A percentile compares a stretch with the other conserved stretches of the same genome.
phyloP scores from a whole-genome alignment of 2,888 invertebrate genomes.

The Caenorhabditis japonica region DNA sequence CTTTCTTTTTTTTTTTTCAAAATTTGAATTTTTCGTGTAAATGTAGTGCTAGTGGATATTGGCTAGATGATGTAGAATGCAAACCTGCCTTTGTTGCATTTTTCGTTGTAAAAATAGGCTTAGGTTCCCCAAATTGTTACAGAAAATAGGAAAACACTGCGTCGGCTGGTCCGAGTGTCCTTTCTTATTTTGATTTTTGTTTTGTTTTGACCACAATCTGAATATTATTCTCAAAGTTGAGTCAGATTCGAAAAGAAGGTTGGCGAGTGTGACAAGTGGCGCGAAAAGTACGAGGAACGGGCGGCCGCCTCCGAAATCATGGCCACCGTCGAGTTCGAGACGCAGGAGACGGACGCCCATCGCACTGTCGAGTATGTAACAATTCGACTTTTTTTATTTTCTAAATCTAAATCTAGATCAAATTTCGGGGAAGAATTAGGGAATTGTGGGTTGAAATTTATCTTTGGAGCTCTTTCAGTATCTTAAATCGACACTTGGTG shows the following conservation, averaged over 20 bases:
- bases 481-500: too few relatives aligned
- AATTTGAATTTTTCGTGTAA: background rate
- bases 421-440: too few relatives aligned
- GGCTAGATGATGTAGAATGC: too few relatives aligned
- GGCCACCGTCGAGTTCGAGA: conserved; percentile 52
- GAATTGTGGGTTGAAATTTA: too few relatives aligned
- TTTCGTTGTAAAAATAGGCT: too few relatives aligned
- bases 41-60: too few relatives aligned
- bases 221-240: background rate
- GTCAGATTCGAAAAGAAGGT: conserved; percentile 44
- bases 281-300: conserved; percentile 53
- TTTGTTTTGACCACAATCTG: conserved; percentile 7
- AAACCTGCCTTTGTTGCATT: too few relatives aligned
- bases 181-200: background rate
- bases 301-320: conserved; percentile 42
- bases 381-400: too few relatives aligned
- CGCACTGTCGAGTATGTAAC: conserved; percentile 34
- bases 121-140: too few relatives aligned
- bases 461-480: too few relatives aligned
- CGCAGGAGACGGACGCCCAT: conserved; percentile 43
- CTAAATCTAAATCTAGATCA: too few relatives aligned
- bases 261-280: conserved; percentile 50
- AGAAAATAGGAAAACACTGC: too few relatives aligned
- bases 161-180: conserved; percentile 44
- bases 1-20: conserved; percentile 4